Base-by-base conservation (phyloP, 2,888 invertebrate genomes). In the Cantharis nigra region DNA sequence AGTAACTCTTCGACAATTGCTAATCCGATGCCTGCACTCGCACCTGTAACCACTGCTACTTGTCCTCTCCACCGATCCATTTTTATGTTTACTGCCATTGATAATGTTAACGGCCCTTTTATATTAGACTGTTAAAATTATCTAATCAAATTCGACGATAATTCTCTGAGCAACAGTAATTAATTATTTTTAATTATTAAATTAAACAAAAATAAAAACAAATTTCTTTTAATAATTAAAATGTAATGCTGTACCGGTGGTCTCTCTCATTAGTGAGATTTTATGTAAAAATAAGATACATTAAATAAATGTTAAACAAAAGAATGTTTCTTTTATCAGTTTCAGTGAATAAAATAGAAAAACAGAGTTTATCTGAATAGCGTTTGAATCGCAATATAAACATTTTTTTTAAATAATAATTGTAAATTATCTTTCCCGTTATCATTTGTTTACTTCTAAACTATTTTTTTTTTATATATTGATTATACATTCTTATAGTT, bases 21-120 rank as follows among this genome's bases (percentile, higher is more conserved):
- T 20, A 33, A 18, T 13, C 71, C 75, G 28, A 75, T 75, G 3
- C 75, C 75, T 16, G 71, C 13, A 67, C 67, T 71, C 3, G 71
- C 75, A n/a, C 75, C 75, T 14, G 71, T 71, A 23, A 71, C 75
- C 4, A 71, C 62, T 3, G 71, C 71, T 10, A 65, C 65, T 18
- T 75, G 49, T 14, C 65, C 65, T 20, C 63, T 65, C 75, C 75
- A 75, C 5, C 65, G 63, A 30, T 75, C 75, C 67, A 75, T 75
- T 9, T 33, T 33, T 13, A 33, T 13, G 13, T 33, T 4, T 1
- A 33, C 11, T 33, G 13, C 11, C 3, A 13, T 33, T 33, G 13
- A 13, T 13, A 33, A 13, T 13, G 3, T 13, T 33, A 33, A 4
- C 4, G 0, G 11, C 30, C 30, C 11, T 30, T 30, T 30, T 33